phyloP scores from a whole-genome alignment of 35 echinoderm and acorn worm species.

The Ophioderma brevispina region DNA sequence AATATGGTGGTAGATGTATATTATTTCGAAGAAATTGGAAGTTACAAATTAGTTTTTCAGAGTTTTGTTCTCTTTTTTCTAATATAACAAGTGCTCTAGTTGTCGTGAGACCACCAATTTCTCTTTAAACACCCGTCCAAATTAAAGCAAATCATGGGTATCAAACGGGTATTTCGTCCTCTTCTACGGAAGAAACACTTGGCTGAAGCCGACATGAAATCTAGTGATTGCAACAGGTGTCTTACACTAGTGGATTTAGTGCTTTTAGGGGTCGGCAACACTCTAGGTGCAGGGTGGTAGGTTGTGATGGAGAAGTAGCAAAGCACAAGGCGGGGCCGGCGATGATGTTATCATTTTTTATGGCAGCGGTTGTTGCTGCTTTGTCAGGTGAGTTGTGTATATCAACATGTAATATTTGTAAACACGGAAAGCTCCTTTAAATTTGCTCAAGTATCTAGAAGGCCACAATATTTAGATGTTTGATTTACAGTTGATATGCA shows the following conservation, averaged over 20 bases:
- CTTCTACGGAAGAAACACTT: conserved; percentile 67
- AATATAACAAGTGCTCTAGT: no score
- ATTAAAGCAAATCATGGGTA: neutral
- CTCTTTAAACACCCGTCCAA: no score
- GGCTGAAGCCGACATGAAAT: neutral
- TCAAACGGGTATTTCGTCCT: neutral
- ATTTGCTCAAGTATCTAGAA: no score
- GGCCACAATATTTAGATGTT: no score
- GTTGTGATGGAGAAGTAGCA: conserved; percentile 85
- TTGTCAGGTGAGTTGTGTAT: conserved; percentile 58
- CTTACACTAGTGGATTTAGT: conserved; percentile 67
- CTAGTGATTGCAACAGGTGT: conserved; percentile 58
- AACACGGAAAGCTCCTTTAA: no score
- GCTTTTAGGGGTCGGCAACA: conserved; percentile 81
- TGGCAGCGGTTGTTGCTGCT: conserved; percentile 68
- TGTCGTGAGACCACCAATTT: no score
- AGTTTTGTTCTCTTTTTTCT: no score
- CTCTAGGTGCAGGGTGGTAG: conserved; percentile 82
- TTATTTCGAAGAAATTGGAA: no score
- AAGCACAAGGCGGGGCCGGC: conserved; percentile 73
- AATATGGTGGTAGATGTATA: no score
- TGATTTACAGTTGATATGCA: no score
- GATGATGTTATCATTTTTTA: conserved; percentile 72
- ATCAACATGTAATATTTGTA: no score
- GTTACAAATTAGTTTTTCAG: no score